Conservation (phyloP, 2,888 invertebrate genomes). For the Actias luna region DNA sequence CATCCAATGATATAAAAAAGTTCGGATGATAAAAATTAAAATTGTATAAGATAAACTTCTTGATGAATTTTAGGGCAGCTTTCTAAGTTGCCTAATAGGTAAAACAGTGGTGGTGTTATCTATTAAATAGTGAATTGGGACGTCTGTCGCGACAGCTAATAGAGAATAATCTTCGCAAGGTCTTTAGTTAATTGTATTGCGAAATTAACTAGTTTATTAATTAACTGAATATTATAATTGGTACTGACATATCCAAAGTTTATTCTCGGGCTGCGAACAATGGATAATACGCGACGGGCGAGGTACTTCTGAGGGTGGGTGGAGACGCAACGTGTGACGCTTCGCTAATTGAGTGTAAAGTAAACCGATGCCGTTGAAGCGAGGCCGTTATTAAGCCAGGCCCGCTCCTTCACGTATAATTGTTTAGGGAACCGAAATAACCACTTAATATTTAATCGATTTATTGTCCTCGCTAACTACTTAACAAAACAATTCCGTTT, state of each 20-base stretch:
- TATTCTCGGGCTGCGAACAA: slow-evolving; percentile 8
- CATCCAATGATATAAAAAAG: too few relatives aligned
- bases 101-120: too few relatives aligned
- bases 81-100: too few relatives aligned
- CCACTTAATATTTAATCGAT: slow-evolving; percentile 18
- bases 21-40: too few relatives aligned
- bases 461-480: background rate
- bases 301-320: slow-evolving; percentile 18
- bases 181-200: background rate
- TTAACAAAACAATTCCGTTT: background rate
- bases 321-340: slow-evolving; percentile 46
- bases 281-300: slow-evolving; percentile 1
- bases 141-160: too few relatives aligned
- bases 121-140: too few relatives aligned
- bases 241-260: slow-evolving; percentile 7
- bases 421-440: slow-evolving; percentile 33
- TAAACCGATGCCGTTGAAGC: slow-evolving; percentile 57
- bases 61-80: too few relatives aligned
- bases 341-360: slow-evolving; percentile 64
- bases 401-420: slow-evolving; percentile 46
- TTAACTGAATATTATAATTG: slow-evolving; percentile 10
- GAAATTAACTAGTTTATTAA: background rate
- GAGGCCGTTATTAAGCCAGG: slow-evolving; percentile 51
- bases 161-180: background rate
- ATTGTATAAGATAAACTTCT: too few relatives aligned